Percentiles rank a stretch among this genome's conserved stretches.
Conservation (phyloP, 1,140 invertebrate species). For the Chrysopa pallens region DNA sequence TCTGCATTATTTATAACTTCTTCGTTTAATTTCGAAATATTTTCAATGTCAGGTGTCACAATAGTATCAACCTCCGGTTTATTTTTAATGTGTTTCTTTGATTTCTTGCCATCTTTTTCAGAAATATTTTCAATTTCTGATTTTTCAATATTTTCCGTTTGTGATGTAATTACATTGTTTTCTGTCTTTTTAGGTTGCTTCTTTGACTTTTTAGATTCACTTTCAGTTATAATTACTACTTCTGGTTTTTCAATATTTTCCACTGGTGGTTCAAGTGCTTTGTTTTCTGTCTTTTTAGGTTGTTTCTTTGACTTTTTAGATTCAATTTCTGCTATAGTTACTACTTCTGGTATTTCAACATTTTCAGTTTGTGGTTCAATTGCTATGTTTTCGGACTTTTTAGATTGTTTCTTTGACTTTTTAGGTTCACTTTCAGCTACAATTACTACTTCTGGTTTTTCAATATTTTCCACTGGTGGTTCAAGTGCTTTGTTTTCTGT, state of each 20-base stretch:
- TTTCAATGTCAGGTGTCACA: too few species aligned
- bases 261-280: slow-evolving; percentile 11
- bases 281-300: not conserved
- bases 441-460: slow-evolving; percentile 16
- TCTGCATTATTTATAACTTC: too few species aligned
- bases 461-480: slow-evolving; percentile 17
- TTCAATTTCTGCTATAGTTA: too few species aligned
- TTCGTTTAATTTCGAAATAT: too few species aligned
- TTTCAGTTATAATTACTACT: slow-evolving; percentile 12
- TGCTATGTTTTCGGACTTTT: not conserved
- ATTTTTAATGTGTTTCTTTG: not conserved
- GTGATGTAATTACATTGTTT: not conserved
- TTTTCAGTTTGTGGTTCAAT: not conserved
- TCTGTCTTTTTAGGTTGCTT: not conserved
- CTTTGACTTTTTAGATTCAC: not conserved
- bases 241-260: slow-evolving; percentile 17
- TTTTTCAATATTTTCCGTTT: not conserved
- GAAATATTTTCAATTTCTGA: not conserved
- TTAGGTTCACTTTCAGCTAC: not conserved
- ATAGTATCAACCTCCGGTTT: not conserved
- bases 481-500: slow-evolving; percentile 5
- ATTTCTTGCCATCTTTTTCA: not conserved
- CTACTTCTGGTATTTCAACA: not conserved
- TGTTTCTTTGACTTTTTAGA: too few species aligned
- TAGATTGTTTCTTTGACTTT: not conserved